Base-by-base conservation (phyloP, 2,113 vertebrate genomes). In the Tragelaphus strepsiceros region DNA sequence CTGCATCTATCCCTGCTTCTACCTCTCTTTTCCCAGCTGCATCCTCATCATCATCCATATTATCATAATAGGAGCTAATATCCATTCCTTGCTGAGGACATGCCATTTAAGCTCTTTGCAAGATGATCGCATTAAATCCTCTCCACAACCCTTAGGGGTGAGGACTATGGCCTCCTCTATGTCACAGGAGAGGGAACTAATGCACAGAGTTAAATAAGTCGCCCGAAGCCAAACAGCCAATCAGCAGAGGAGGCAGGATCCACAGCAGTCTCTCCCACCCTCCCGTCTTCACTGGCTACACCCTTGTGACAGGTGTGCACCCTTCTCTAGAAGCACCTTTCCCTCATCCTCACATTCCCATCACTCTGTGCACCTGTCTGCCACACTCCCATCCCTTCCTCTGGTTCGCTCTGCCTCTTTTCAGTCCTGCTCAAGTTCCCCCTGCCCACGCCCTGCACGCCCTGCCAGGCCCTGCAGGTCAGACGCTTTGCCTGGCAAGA, bases 261-360 rank as follows among this genome's bases (percentile, higher is more conserved):
- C 24, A 13, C 16, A 24, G 17, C 32, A 43, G 58, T 9, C n/a
- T 22, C 28, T 15, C 6, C 14, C 30, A n/a, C 28, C 32, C 46
- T 46, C 49, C 39, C 1, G 0, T 7, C 35, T 11, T 43, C 46
- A 7, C 22, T 5, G 16, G 6, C 43, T 59, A 30, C 10, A 8
- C 61, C 53, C n/a, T 2, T 0, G 5, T 56, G 19, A 15, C 49
- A 26, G 67, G 80, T 5, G 3, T 35, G n/a, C 0, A 2, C 3
- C 17, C 7, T n/a, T 61, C 24, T 30, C 43, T 5, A 28, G 90
- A 67, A 51, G 62, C 24, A 64, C 58, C 91, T 3, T 1, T 21
- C 32, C 10, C 17, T 28, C 10, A 19, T 5, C 46, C 22, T 64
- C 43, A 22, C 43, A 16, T 6, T 16, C 30, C 51, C 8, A 1